phyloP scores from a whole-genome alignment of 2,113 vertebrate species.

The Astatoreochromis straeleni region DNA sequence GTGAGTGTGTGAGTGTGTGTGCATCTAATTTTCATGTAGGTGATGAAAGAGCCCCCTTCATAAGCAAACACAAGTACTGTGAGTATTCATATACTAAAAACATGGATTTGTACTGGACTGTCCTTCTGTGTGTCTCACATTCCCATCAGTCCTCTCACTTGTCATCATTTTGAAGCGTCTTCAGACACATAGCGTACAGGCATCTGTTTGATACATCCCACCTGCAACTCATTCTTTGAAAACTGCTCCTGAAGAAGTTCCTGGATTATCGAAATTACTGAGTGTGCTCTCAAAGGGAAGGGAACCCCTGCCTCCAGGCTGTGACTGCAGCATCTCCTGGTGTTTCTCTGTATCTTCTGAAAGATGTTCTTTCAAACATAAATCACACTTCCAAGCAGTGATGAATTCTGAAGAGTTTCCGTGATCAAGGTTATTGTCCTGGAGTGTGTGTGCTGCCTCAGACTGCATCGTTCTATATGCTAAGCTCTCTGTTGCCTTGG shows the following conservation, averaged over 20 bases:
- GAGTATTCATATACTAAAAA: background rate
- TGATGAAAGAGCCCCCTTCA: background rate
- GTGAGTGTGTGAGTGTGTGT: background rate
- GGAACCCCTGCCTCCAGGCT: slow-evolving; percentile 42
- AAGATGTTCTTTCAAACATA: slow-evolving; percentile 49
- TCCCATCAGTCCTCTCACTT: background rate
- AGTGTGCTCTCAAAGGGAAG: slow-evolving; percentile 24
- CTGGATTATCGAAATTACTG: slow-evolving; percentile 28
- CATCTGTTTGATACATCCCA: slow-evolving; percentile 26
- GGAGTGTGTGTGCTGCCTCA: slow-evolving; percentile 32
- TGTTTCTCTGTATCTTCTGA: slow-evolving; percentile 24
- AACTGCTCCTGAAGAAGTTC: slow-evolving; percentile 24
- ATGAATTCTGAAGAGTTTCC: slow-evolving; percentile 51
- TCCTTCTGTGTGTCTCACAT: background rate
- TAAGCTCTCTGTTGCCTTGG: slow-evolving; percentile 30
- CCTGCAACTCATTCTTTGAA: slow-evolving; percentile 37
- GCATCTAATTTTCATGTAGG: slow-evolving; percentile 29
- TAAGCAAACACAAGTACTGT: background rate
- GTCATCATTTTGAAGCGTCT: slow-evolving; percentile 1
- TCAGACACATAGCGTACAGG: background rate
- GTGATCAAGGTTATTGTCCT: slow-evolving; percentile 64
- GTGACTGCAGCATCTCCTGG: slow-evolving; percentile 11
- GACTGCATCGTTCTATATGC: slow-evolving; percentile 21
- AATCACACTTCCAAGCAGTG: slow-evolving; percentile 41
- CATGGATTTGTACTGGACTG: background rate